phyloP scores from a whole-genome alignment of 2,113 vertebrate genomes.

The Otolemur garnettii region DNA sequence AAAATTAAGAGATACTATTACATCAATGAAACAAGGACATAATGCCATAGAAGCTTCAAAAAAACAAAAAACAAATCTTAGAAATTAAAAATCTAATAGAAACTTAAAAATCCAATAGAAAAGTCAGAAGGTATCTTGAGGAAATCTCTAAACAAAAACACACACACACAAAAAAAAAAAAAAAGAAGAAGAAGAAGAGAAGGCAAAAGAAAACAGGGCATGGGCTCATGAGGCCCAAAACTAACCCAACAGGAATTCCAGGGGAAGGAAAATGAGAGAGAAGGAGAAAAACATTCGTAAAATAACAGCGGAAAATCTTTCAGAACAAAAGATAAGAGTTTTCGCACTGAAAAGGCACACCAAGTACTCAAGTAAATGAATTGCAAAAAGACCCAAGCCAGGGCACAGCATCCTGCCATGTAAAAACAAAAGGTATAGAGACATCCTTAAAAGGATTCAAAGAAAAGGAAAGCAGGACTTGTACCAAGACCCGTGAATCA shows the following conservation, averaged over 20 bases:
- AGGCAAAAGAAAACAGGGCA: background rate
- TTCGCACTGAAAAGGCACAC: slow-evolving; percentile 30
- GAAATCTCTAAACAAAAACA: slow-evolving; percentile 17
- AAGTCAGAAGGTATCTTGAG: background rate
- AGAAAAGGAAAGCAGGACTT: background rate
- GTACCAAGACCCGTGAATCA: slow-evolving; percentile 9
- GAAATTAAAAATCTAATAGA: background rate
- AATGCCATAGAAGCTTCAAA: background rate
- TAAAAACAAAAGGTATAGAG: slow-evolving; percentile 7
- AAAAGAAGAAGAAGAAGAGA: background rate
- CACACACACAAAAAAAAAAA: background rate
- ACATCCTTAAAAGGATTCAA: slow-evolving; percentile 12
- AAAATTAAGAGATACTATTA: slow-evolving; percentile 19
- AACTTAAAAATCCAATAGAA: background rate
- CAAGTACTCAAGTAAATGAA: background rate
- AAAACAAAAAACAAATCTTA: slow-evolving; percentile 27
- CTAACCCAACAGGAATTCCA: background rate
- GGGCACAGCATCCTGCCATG: background rate
- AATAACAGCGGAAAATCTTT: background rate
- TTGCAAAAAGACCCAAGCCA: background rate
- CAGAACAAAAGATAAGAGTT: background rate
- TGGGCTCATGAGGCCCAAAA: background rate
- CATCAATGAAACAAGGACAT: slow-evolving; percentile 52
- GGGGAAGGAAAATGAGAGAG: background rate
- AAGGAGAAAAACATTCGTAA: background rate